phyloP scores from a whole-genome alignment of 2,888 invertebrate genomes.

The Erebia ligea region DNA sequence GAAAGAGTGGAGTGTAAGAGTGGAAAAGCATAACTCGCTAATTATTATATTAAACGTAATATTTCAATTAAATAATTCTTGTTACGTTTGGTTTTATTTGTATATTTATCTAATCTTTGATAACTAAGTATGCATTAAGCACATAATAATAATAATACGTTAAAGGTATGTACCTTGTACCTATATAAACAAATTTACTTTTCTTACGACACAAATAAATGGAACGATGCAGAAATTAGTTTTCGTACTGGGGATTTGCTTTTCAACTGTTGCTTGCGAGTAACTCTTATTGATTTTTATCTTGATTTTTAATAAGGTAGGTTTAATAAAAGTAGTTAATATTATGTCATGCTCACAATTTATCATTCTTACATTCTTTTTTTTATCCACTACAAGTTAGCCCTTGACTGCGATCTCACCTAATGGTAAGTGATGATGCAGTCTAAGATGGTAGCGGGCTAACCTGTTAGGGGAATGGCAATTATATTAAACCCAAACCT shows the following conservation, averaged over 20 bases:
- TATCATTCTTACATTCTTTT: no score
- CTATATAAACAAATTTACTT: not conserved
- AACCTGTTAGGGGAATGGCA: no score
- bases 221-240: not conserved
- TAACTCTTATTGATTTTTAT: not conserved
- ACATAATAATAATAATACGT: not conserved
- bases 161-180: no score
- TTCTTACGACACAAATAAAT: not conserved
- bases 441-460: no score
- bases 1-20: no score
- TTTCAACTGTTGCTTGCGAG: slow-evolving; percentile 5
- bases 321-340: not conserved
- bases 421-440: no score
- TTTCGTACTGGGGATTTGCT: not conserved
- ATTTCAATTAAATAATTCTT: no score
- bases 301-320: not conserved
- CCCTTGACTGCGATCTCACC: no score
- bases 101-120: not conserved
- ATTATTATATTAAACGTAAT: no score
- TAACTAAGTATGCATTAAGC: not conserved
- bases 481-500: no score
- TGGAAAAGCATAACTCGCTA: no score
- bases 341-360: not conserved
- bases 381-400: no score
- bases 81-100: not conserved